Evolutionary conservation across 1,140 invertebrate genomes (phyloP), one percentile per base, ranked within the genome.

Genomic region (Halictus rubicundus): DNA sequence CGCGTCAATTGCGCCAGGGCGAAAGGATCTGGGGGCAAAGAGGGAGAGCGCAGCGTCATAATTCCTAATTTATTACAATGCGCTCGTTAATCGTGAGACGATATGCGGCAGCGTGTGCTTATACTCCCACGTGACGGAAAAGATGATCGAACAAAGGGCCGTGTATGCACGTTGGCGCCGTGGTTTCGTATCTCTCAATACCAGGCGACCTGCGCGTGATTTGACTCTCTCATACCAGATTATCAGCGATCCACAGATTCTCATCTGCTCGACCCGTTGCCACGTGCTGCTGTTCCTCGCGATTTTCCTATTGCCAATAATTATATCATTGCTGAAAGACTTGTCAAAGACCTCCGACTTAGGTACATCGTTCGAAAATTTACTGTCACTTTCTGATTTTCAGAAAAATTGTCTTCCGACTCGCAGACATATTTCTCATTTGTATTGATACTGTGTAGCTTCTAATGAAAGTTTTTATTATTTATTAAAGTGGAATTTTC

Each of bases 171-270:
- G 68, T 42, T 19, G 37, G 70, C 52, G 52, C 60, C 32, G 54
- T 52, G 14, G 39, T 37, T 63, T 71, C 73, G 39, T 66, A 32
- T 61, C 71, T 65, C 74, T 68, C 64, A 42, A 78, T 68, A 61
- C 84, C 54, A 64, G 66, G 25, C 39, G 42, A 49, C 25, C 37
- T 19, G 59, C 78, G 78, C 84, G 84, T 82, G 84, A 86, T 72
- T 46, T 21, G 65, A 25, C 71, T 78, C 25, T 60, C 69, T 23
- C 64, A 14, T 32, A 25, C 12, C n/a, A 75, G 70, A 78, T 86
- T 85, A 81, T 14, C 49, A 66, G 9, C 9, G 42, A 46, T 46
- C 42, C 14, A 46, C 12, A 46, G 42, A 46, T 46, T 46, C 12
- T 46, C 3, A 10, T 12, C 10, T 12, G 10, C 42, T 32, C 42